phyloP scores from a whole-genome alignment of 1,140 invertebrate species.

The Psix sp. region DNA sequence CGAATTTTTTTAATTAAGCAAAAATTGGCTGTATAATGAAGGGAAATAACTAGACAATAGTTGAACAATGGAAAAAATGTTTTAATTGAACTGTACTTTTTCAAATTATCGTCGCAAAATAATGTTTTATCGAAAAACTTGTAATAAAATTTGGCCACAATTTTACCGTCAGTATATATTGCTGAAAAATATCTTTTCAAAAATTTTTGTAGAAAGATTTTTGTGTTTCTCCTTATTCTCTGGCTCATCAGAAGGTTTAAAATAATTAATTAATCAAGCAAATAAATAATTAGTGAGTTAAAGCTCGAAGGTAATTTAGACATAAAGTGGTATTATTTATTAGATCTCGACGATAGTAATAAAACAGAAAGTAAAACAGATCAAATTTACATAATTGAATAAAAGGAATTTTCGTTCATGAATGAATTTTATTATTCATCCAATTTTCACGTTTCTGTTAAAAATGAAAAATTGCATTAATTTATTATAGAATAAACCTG shows the following conservation, averaged over 20 bases:
- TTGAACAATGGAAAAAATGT: too few relatives aligned
- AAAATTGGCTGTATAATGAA: too few relatives aligned
- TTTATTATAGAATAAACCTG: too few relatives aligned
- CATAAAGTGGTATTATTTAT: constrained; percentile 22
- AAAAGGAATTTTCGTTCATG: constrained; percentile 26
- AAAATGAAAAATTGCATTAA: constrained; percentile 18
- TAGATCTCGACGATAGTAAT: constrained; percentile 19
- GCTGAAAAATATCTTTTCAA: too few relatives aligned
- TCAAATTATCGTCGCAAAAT: too few relatives aligned
- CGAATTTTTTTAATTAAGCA: too few relatives aligned
- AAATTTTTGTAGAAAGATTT: too few relatives aligned
- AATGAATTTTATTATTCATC: constrained; percentile 13
- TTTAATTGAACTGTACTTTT: too few relatives aligned
- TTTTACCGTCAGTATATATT: too few relatives aligned
- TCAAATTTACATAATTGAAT: constrained; percentile 41
- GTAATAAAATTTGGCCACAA: too few relatives aligned
- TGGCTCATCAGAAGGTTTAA: constrained; percentile 1
- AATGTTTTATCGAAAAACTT: too few relatives aligned
- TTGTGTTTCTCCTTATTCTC: neutral
- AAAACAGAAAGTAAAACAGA: constrained; percentile 25
- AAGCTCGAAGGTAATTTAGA: constrained; percentile 29
- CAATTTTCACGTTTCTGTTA: constrained; percentile 17
- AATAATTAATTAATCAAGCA: constrained; percentile 28
- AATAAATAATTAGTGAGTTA: constrained; percentile 25
- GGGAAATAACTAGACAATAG: too few relatives aligned